Base-by-base conservation (phyloP, 1,140 invertebrate species). In the Anadara kagoshimensis region DNA sequence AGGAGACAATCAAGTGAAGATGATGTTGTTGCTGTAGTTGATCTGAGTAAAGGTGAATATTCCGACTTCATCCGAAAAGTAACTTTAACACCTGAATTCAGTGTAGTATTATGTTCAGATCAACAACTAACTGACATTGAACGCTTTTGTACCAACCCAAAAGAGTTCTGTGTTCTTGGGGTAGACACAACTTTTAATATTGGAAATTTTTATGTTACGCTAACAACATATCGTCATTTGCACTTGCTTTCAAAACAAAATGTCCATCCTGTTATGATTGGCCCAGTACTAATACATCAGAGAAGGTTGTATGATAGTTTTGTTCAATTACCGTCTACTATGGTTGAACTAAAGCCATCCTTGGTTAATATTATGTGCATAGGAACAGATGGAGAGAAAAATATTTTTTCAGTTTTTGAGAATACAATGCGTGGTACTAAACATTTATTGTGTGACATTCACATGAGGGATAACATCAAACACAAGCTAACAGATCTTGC, bases 121-220 rank as follows among this genome's bases (percentile, higher is more conserved):
- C 45, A 49, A 43, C 68, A 70, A 45, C 44, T 62, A 24, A 61
- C 10, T 51, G 68, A 69, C 0, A 51, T 69, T 49, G 58, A 54
- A 22, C 61, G 62, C 53, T 62, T 53, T 45, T 70, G 68, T 41
- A 70, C 58, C 41, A 11, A 26, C 18, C 36, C 47, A 16, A 63
- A 70, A 18, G 53, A 62, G 12, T 44, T 62, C 26, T 70, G 12
- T 51, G 62, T 65, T 29, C 45, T 65, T 24, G 47, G 47, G 10
- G 59, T 70, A 26, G 58, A 62, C 63, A 54, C 58, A 62, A 70
- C 58, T 24, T 62, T 70, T 20, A 62, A 70, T 26, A 70, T 70
- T 1, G 58, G 58, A 22, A 20, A 61, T 43, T 56, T n/a, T 22
- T 70, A 12, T 26, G 26, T 63, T 1, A 70, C 68, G 18, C 5